A percentile compares a stretch with the other conserved stretches of the same genome.
Conservation (phyloP, 53 echinoderm and acorn worm species). For the Echinometra lucunter region DNA sequence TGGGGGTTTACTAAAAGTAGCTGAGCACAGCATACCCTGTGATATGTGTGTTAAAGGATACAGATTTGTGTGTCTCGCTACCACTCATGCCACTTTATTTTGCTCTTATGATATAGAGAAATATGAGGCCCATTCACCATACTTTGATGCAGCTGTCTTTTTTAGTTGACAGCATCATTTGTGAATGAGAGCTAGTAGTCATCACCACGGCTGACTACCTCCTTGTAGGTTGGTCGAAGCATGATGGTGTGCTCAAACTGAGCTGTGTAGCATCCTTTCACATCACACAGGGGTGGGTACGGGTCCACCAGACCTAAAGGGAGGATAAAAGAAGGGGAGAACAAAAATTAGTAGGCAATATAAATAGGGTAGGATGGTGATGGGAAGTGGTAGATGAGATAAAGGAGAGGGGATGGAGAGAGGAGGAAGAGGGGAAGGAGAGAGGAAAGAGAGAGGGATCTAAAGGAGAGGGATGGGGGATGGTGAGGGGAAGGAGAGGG, state of each 20-base stretch:
- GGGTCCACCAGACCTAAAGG: slow-evolving; percentile 87
- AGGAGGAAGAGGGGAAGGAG: neutral
- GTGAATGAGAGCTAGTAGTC: slow-evolving; percentile 80
- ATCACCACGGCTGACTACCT: slow-evolving; percentile 92
- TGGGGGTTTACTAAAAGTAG: neutral
- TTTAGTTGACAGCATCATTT: neutral
- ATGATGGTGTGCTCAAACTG: slow-evolving; percentile 99
- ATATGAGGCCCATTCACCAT: neutral
- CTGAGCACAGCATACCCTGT: neutral
- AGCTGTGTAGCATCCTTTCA: slow-evolving; percentile 94
- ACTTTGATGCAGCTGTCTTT: neutral
- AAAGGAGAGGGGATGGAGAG: neutral
- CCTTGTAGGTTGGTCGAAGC: slow-evolving; percentile 94
- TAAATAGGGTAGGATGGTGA: neutral
- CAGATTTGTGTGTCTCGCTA: too few relatives aligned
- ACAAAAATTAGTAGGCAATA: neutral
- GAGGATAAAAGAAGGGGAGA: neutral
- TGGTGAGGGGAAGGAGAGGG: neutral
- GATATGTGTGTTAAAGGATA: neutral
- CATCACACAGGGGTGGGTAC: slow-evolving; percentile 95
- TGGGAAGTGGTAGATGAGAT: neutral
- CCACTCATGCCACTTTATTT: too few relatives aligned
- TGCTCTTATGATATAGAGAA: too few relatives aligned
- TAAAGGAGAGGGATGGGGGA: too few relatives aligned
- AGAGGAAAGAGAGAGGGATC: neutral